Evolutionary conservation across 2,113 vertebrate genomes (phyloP), one percentile per base, ranked within the genome.

Genomic region (Indicator indicator): DNA sequence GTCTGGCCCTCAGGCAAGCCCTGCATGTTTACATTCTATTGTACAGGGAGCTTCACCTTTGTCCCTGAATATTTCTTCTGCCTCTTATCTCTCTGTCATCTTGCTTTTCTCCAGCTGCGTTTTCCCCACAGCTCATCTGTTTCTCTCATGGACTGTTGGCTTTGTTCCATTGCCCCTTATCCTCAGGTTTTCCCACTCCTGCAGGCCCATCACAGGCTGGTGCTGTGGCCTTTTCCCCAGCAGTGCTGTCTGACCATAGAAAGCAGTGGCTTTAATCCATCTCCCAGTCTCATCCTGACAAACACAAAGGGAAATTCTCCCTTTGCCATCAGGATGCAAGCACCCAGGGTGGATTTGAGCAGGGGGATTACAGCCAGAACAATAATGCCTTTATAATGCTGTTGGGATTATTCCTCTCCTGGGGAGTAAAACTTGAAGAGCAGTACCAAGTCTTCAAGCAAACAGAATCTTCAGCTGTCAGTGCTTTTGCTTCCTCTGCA

Each of bases 321-420:
- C 3, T 81, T 80, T 78, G 83, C 86, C 85, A 64, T 92, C 78
- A 88, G 75, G 54, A 84, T 86, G 76, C 80, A 75, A 93, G 84
- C 52, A 86, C 79, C 83, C 11, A 33, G 84, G 13, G 38, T 92
- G 76, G 76, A 94, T 95, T 93, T 95, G 92, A 92, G 77, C 67
- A 50, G 3, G 12, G 82, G 82, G 90, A 97, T 97, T 97, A 97
- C 84, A 92, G 82, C 68, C 48, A 54, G 89, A 90, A 94, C 90
- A 93, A 88, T 94, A 96, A 96, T 93, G 86, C 78, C 76, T 96
- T 93, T 94, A 89, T 97, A 93, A 96, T 95, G 76, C 84, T 88
- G 70, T 84, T 3, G 11, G 93, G 93, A 96, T 97, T 97, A 95
- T 96, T 96, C 42, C 75, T 81, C 86, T 97, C 89, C 95, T 1